Evolutionary conservation across 2,797 vertebrate genomes (phyloP).

Genomic region (Petrocephalus sullivani): DNA sequence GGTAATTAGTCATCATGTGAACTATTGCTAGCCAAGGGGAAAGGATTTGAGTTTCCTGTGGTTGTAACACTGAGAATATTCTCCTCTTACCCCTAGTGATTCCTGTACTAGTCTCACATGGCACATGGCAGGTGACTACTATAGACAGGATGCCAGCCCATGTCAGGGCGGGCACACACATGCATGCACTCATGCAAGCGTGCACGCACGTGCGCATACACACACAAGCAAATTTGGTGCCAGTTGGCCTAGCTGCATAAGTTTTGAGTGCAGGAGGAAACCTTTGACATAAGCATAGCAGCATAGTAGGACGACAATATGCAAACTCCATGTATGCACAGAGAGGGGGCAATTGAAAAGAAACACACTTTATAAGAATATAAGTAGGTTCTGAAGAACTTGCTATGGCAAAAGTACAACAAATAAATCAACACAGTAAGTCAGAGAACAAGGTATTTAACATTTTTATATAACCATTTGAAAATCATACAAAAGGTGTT

Average conservation of each 20-base stretch:
- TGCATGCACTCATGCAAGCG: too few species aligned
- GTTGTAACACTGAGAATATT: background rate
- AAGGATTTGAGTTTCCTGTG: background rate
- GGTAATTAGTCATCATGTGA: background rate
- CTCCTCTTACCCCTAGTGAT: background rate
- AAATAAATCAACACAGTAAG: constrained; percentile 62
- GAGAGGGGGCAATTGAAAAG: background rate
- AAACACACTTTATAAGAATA: background rate
- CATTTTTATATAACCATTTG: constrained; percentile 99
- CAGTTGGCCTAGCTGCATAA: too few species aligned
- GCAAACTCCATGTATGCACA: background rate
- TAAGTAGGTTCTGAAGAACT: background rate
- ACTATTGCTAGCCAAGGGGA: background rate
- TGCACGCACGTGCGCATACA: too few species aligned
- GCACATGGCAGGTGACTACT: too few species aligned
- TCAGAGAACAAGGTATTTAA: constrained; percentile 95
- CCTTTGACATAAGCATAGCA: too few species aligned
- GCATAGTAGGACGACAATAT: background rate
- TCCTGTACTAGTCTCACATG: too few species aligned
- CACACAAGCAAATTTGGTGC: too few species aligned
- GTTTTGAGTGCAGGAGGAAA: too few species aligned
- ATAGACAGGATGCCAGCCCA: too few species aligned
- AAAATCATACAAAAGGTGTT: constrained; percentile 99
- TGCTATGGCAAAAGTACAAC: background rate
- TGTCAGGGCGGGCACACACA: too few species aligned